Conservation (phyloP, 2,113 vertebrate genomes). For the Crotalus viridis region DNA sequence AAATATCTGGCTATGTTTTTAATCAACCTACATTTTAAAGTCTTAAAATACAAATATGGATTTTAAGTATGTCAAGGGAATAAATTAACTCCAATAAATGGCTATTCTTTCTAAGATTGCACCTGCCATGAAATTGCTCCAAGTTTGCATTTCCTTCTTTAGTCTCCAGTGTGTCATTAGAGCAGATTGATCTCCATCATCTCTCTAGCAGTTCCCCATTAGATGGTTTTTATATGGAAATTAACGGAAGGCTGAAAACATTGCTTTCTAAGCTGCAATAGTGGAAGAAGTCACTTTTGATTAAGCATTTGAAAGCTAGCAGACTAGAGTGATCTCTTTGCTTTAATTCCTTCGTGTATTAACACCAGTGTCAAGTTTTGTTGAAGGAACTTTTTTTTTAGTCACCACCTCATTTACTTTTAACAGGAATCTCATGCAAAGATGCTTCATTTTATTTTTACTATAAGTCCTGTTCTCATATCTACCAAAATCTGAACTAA, state of each 20-base stretch:
- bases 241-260: constrained; percentile 77
- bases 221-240: constrained; percentile 82
- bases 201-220: constrained; percentile 74
- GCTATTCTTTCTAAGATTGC: constrained; percentile 76
- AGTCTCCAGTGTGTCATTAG: constrained; percentile 76
- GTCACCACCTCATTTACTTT: constrained; percentile 35
- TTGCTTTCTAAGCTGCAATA: constrained; percentile 76
- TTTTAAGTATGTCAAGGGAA: constrained; percentile 81
- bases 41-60: constrained; percentile 80
- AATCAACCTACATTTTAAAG: constrained; percentile 74
- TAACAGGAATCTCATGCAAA: constrained; percentile 54
- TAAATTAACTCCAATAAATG: constrained; percentile 80
- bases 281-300: constrained; percentile 77
- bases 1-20: constrained; percentile 70
- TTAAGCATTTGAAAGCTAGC: constrained; percentile 67
- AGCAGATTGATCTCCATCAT: constrained; percentile 75
- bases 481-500: not conserved
- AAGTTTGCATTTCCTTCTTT: constrained; percentile 75
- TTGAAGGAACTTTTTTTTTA: constrained; percentile 41
- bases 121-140: constrained; percentile 80
- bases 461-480: constrained; percentile 11
- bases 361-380: constrained; percentile 63
- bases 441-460: constrained; percentile 54
- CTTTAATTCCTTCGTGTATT: constrained; percentile 69
- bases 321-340: constrained; percentile 66